phyloP scores from a whole-genome alignment of 2,797 vertebrate species.

The Alcedo quadribrachys region DNA sequence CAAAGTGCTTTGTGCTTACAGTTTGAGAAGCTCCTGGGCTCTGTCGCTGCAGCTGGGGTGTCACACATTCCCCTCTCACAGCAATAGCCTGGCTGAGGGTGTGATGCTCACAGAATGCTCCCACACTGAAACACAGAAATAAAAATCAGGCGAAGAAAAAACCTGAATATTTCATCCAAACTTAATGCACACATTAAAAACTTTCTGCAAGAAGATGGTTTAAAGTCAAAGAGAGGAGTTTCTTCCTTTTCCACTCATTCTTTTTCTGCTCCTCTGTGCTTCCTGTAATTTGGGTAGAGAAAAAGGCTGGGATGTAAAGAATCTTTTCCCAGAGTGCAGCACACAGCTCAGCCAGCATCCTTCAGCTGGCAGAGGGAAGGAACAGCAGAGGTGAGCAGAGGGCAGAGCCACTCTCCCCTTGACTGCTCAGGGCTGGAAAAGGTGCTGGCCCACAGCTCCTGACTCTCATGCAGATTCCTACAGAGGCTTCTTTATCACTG shows the following conservation, averaged over 20 bases:
- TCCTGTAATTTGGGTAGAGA: background rate
- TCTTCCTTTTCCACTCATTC: background rate
- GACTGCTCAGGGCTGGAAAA: background rate
- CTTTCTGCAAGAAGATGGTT: background rate
- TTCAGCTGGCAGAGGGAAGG: background rate
- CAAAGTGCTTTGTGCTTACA: background rate
- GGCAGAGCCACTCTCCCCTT: accelerated
- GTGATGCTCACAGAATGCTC: background rate
- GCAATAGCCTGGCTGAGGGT: background rate
- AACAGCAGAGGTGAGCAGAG: background rate
- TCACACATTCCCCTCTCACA: background rate
- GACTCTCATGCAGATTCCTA: background rate
- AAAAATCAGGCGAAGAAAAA: background rate
- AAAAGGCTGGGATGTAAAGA: background rate
- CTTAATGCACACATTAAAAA: background rate
- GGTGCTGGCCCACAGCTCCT: background rate
- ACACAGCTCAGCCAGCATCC: background rate
- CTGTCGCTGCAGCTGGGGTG: background rate
- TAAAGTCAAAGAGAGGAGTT: background rate
- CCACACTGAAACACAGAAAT: background rate
- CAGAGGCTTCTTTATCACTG: background rate
- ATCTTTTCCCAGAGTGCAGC: background rate
- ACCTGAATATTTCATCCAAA: background rate
- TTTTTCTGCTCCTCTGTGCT: background rate
- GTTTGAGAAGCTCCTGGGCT: background rate